Conservation (phyloP, 64 coral and sea anemone species). For the Montipora sp. region DNA sequence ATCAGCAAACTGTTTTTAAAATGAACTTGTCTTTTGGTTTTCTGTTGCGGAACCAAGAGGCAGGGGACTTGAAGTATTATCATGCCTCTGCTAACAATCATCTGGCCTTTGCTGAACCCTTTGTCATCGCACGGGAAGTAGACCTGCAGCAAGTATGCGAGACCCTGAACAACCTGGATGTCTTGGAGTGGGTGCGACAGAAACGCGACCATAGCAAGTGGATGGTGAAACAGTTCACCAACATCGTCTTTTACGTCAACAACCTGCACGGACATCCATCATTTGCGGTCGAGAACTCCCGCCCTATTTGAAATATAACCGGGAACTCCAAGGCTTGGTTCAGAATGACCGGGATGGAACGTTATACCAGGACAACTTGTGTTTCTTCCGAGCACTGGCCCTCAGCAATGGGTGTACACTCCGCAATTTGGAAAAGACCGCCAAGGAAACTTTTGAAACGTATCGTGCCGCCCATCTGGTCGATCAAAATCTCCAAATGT, state of each 20-base stretch:
- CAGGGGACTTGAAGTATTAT: conserved; percentile 13
- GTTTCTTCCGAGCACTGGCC: conserved; percentile 57
- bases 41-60: conserved; percentile 27
- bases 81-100: conserved; percentile 50
- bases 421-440: conserved; percentile 40
- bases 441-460: conserved; percentile 41
- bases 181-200: conserved; percentile 51
- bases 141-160: conserved; percentile 40
- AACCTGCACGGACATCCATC: conserved; percentile 59
- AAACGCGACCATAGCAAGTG: conserved; percentile 48
- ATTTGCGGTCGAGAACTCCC: neutral
- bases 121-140: neutral
- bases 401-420: conserved; percentile 27
- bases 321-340: conserved; percentile 16
- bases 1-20: conserved; percentile 54
- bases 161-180: neutral
- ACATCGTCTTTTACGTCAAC: conserved; percentile 46
- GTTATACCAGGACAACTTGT: conserved; percentile 26
- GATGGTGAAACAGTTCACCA: conserved; percentile 32
- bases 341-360: conserved; percentile 11
- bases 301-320: conserved; percentile 11
- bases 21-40: conserved; percentile 54
- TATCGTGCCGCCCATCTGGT: neutral
- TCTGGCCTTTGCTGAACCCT: conserved; percentile 1
- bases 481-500: neutral